Evolutionary conservation across 2,888 invertebrate genomes (phyloP).

Genomic region (Epirrita christyi): DNA sequence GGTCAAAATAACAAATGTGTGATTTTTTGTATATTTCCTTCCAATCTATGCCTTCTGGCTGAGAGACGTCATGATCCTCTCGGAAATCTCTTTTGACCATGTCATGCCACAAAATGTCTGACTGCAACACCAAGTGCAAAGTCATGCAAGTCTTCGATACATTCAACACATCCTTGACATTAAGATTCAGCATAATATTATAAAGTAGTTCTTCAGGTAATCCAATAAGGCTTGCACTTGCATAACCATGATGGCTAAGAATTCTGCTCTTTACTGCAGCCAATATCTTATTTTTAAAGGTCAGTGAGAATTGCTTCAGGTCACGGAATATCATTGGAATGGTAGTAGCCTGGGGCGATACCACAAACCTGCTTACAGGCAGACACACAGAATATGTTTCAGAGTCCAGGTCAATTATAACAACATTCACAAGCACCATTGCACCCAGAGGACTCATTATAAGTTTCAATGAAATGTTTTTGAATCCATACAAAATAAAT

Average conservation of each 20-base stretch:
- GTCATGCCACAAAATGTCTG: slow-evolving; percentile 67
- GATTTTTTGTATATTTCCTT: slow-evolving; percentile 56
- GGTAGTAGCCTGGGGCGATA: slow-evolving; percentile 61
- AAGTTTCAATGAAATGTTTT: slow-evolving; percentile 57
- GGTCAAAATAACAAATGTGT: slow-evolving; percentile 48
- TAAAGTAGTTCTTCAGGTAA: slow-evolving; percentile 72
- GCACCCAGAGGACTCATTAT: slow-evolving; percentile 67
- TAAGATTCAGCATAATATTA: slow-evolving; percentile 60
- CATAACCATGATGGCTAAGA: slow-evolving; percentile 72
- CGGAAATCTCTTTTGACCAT: slow-evolving; percentile 65
- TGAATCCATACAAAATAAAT: slow-evolving; percentile 61
- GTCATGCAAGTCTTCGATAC: slow-evolving; percentile 62
- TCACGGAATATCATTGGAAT: slow-evolving; percentile 70
- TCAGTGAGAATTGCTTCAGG: slow-evolving; percentile 73
- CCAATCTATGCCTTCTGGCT: slow-evolving; percentile 53
- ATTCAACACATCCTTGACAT: slow-evolving; percentile 58
- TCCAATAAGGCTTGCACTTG: slow-evolving; percentile 74
- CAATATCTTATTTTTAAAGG: slow-evolving; percentile 82
- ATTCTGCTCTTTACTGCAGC: slow-evolving; percentile 83
- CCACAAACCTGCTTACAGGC: slow-evolving; percentile 68
- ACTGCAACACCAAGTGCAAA: slow-evolving; percentile 55
- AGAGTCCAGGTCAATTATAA: slow-evolving; percentile 57
- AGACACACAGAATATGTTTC: slow-evolving; percentile 75
- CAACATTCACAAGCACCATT: slow-evolving; percentile 64
- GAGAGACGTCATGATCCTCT: slow-evolving; percentile 27